Base-by-base conservation (phyloP, 2,113 vertebrate species). In the Zootoca vivipara region DNA sequence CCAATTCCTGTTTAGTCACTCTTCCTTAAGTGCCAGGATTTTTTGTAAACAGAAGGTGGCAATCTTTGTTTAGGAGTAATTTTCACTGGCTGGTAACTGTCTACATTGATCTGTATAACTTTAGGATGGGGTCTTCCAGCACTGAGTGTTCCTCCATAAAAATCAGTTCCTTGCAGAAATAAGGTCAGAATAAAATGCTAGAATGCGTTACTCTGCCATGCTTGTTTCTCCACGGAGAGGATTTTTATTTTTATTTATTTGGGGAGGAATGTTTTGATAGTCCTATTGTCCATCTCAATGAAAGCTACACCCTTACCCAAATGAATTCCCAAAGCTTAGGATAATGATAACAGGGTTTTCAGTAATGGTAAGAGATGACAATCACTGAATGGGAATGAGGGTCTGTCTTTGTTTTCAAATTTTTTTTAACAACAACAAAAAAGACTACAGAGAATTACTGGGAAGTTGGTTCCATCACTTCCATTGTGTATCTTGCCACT, bases 401-500 rank as follows among this genome's bases (percentile, higher is more conserved):
- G 72, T 46, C 42, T 46, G 87, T 30, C 58, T 93, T 95, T 91
- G 46, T 85, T 90, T 33, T 90, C 83, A 74, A 85, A 42, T 64
- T 92, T 92, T 90, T 78, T 89, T 18, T 4, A 58, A 58, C 56
- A 15, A 58, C 56, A 74, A 83, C 80, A 0, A 8, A 38, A 72
- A 93, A 93, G 81, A 89, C 72, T 92, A 70, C 89, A 77, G 82
- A 2, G 0, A 83, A 75, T 93, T 92, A 91, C 69, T 86, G 42
- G 58, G 78, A 93, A 91, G 15, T 87, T 67, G 6, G 12, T 62
- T 40, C 64, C 64, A 40, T 64, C 72, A 92, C 40, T n/a, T 46
- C 73, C 35, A 85, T 85, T 73, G 15, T 30, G 28, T n/a, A 89
- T 87, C 73, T 69, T 70, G 2, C 0, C 89, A 82, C 30, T 20